Conservation (phyloP, 2,888 invertebrate species). For the Mesorhabditis spiculigera region DNA sequence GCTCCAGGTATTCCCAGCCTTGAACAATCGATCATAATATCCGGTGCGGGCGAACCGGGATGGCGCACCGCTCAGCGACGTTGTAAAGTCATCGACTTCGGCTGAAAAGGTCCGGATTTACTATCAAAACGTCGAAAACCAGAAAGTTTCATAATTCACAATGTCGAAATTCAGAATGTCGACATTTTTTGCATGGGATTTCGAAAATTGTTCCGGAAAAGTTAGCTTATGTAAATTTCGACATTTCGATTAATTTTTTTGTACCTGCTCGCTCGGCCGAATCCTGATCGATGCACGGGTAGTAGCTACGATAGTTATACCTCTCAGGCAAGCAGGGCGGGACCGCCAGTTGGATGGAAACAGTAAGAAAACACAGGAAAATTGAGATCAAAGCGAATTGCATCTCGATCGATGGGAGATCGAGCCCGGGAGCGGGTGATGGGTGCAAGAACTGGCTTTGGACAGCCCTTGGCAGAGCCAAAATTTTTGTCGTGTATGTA, state of each 20-base stretch:
- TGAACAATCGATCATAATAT: not conserved
- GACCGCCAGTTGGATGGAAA: not conserved
- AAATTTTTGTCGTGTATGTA: no score
- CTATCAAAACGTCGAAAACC: no score
- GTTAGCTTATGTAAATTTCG: no score
- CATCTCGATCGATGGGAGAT: not conserved
- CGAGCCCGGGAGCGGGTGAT: no score
- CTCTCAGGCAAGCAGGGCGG: not conserved
- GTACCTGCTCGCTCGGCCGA: not conserved
- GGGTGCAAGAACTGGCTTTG: no score
- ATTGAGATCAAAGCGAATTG: not conserved
- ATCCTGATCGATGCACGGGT: not conserved
- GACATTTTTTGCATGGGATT: no score
- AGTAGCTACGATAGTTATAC: not conserved
- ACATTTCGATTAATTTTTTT: no score
- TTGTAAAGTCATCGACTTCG: not conserved
- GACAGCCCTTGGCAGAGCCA: no score
- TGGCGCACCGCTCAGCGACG: not conserved
- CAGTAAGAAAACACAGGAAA: not conserved
- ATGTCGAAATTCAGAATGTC: no score
- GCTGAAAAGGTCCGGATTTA: not conserved
- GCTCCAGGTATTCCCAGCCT: not conserved
- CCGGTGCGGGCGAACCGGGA: not conserved
- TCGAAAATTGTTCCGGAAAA: no score
- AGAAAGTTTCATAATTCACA: no score